These are phyloP conservation scores for Grapholita molesta DNA, from an alignment of 1,140 invertebrate genomes.

Conservation along the genomic window DNA sequence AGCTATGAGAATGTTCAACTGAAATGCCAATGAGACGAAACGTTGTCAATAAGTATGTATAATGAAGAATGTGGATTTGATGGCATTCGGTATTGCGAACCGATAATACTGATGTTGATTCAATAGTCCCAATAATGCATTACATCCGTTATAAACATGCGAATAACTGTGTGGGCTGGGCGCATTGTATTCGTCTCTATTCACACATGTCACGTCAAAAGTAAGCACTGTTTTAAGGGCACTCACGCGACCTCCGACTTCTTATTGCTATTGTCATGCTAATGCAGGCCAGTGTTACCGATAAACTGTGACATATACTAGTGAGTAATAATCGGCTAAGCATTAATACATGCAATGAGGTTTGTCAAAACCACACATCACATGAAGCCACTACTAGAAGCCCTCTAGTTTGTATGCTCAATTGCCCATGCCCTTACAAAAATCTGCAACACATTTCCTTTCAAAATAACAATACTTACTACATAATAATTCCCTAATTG, in stretches of 20 bases:
- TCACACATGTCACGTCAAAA: slow-evolving; percentile 34
- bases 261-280: slow-evolving; percentile 58
- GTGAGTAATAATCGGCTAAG: background rate
- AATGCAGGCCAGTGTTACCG: slow-evolving; percentile 40
- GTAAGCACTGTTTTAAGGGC: slow-evolving; percentile 50
- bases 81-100: slow-evolving; percentile 32
- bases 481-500: background rate
- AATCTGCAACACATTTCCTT: background rate
- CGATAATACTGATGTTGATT: slow-evolving; percentile 32
- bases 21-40: slow-evolving; percentile 41
- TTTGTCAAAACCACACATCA: no score
- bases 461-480: background rate
- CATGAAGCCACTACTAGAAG: no score
- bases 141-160: slow-evolving; percentile 51
- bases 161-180: slow-evolving; percentile 53
- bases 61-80: slow-evolving; percentile 31
- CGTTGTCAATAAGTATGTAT: slow-evolving; percentile 19
- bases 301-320: slow-evolving; percentile 40
- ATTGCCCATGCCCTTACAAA: no score
- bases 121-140: slow-evolving; percentile 41
- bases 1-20: slow-evolving; percentile 21
- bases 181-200: slow-evolving; percentile 49
- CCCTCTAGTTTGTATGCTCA: no score
- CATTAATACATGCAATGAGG: background rate
- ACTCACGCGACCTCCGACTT: slow-evolving; percentile 58